These are phyloP conservation scores for Geotrypetes seraphini DNA, from an alignment of 2,797 vertebrate species.

Conservation along the genomic window DNA sequence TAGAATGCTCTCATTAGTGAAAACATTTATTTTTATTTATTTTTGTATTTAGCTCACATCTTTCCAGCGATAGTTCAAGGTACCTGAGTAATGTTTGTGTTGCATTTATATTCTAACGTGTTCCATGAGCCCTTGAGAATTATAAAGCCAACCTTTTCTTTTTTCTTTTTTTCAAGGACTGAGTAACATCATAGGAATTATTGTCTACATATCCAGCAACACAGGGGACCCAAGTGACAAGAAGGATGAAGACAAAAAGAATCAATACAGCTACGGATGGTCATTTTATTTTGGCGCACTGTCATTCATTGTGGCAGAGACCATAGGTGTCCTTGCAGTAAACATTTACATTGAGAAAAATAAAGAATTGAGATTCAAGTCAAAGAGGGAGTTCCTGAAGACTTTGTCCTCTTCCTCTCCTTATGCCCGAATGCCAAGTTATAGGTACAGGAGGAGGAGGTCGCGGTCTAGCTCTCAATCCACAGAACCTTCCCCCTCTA, in stretches of 20 bases:
- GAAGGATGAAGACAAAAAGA: slow-evolving; percentile 89
- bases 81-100: too few species aligned
- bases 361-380: slow-evolving; percentile 77
- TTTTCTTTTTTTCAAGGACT: slow-evolving; percentile 56
- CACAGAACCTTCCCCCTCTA: slow-evolving; percentile 74
- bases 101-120: too few species aligned
- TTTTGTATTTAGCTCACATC: too few species aligned
- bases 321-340: slow-evolving; percentile 84
- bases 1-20: too few species aligned
- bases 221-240: slow-evolving; percentile 89
- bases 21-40: too few species aligned
- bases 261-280: slow-evolving; percentile 90
- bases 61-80: too few species aligned
- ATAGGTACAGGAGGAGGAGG: slow-evolving; percentile 72
- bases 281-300: slow-evolving; percentile 94
- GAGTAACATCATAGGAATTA: slow-evolving; percentile 97
- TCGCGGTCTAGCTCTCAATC: slow-evolving; percentile 85
- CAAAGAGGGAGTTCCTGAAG: slow-evolving; percentile 73
- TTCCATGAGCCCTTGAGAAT: too few species aligned
- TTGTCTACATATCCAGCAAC: slow-evolving; percentile 96
- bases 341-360: slow-evolving; percentile 96
- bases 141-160: neutral
- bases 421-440: slow-evolving; percentile 87
- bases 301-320: slow-evolving; percentile 91
- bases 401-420: slow-evolving; percentile 72